Conservation (phyloP, 2,888 invertebrate species). For the Magallana nippona region DNA sequence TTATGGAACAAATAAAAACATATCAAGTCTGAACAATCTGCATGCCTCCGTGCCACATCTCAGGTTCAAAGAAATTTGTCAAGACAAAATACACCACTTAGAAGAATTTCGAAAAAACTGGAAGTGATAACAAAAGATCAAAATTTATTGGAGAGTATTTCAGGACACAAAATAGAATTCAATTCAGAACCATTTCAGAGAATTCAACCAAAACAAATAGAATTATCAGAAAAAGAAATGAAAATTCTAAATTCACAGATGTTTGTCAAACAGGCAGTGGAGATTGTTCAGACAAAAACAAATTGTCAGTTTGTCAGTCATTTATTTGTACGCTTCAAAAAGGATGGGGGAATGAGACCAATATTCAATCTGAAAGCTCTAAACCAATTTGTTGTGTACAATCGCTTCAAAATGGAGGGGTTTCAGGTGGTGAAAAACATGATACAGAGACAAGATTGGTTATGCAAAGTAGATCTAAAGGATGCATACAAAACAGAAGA, state of each 20-base stretch:
- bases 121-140: not conserved
- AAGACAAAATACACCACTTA: conserved; percentile 10
- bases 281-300: conserved; percentile 17
- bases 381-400: conserved; percentile 35
- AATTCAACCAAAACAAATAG: conserved; percentile 7
- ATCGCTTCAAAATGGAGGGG: conserved; percentile 44
- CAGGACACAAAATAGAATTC: conserved; percentile 30
- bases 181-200: conserved; percentile 13
- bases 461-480: conserved; percentile 45
- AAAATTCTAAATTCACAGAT: conserved; percentile 22
- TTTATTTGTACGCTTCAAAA: conserved; percentile 38
- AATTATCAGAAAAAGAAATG: conserved; percentile 25
- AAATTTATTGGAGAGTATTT: conserved; percentile 34
- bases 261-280: conserved; percentile 15
- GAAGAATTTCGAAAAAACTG: conserved; percentile 22
- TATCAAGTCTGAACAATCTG: conserved; percentile 19
- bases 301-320: conserved; percentile 34
- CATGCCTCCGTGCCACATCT: conserved; percentile 4
- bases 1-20: conserved; percentile 21
- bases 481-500: conserved; percentile 36
- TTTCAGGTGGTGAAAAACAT: conserved; percentile 17
- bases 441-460: conserved; percentile 31
- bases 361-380: conserved; percentile 7
- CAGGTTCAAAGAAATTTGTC: conserved; percentile 34
- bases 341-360: conserved; percentile 27